phyloP scores from a whole-genome alignment of 1,140 invertebrate genomes.

The Probaryconus sp. region DNA sequence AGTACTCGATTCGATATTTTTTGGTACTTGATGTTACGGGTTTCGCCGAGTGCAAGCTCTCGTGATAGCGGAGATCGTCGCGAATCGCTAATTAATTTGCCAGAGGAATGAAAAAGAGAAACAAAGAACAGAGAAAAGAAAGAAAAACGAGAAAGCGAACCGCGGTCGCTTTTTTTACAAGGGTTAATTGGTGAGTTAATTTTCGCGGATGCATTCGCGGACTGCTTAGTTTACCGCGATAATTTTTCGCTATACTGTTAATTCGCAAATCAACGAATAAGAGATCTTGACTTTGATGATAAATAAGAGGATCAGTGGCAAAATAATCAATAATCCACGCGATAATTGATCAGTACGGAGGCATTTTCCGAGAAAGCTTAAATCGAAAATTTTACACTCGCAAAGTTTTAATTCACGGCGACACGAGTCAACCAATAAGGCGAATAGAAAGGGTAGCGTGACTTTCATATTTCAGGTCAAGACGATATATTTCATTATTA shows the following conservation, averaged over 20 bases:
- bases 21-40: constrained; percentile 38
- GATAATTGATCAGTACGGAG: no score
- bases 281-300: no score
- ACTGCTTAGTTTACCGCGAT: constrained; percentile 21
- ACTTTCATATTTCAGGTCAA: constrained; percentile 74
- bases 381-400: no score
- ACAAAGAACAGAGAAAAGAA: neutral
- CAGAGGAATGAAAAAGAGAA: constrained; percentile 18
- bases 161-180: constrained; percentile 30
- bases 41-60: constrained; percentile 18
- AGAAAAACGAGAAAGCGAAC: constrained; percentile 6
- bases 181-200: constrained; percentile 52
- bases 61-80: constrained; percentile 36
- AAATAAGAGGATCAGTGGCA: no score
- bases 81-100: constrained; percentile 55
- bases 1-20: constrained; percentile 19
- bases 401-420: constrained; percentile 37
- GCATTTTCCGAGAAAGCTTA: no score
- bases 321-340: no score
- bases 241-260: constrained; percentile 47
- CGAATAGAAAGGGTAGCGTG: constrained; percentile 71
- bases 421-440: constrained; percentile 66
- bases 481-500: constrained; percentile 76
- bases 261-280: no score
- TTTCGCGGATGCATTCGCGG: constrained; percentile 15